Percentiles rank a stretch among this genome's conserved stretches.
These are phyloP conservation scores for Peromyscus attwateri DNA, from an alignment of 2,797 vertebrate species.

Conservation along the genomic window DNA sequence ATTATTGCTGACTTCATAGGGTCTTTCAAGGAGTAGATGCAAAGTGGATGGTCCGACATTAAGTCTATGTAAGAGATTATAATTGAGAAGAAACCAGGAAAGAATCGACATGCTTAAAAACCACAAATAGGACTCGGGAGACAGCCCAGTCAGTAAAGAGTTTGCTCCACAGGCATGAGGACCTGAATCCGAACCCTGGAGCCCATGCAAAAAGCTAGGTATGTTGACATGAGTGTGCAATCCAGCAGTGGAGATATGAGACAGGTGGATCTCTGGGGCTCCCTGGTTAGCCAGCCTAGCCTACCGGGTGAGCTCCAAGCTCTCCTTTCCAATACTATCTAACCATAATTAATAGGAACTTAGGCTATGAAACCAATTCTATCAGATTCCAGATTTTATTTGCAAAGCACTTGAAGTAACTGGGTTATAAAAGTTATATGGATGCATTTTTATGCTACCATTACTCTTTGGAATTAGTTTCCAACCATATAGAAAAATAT, in stretches of 20 bases:
- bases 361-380: slow-evolving; percentile 72
- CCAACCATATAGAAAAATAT: slow-evolving; percentile 65
- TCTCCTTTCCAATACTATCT: slow-evolving; percentile 66
- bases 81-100: slow-evolving; percentile 24
- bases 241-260: background rate
- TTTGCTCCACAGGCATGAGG: background rate
- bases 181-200: background rate
- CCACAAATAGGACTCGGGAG: background rate
- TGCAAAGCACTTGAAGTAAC: slow-evolving; percentile 78
- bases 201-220: background rate
- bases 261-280: background rate
- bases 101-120: background rate
- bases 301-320: background rate
- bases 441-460: slow-evolving; percentile 67
- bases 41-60: background rate
- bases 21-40: slow-evolving; percentile 10
- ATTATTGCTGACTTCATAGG: background rate
- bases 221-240: background rate
- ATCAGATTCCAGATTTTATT: slow-evolving; percentile 77
- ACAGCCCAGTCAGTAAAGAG: background rate
- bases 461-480: slow-evolving; percentile 81
- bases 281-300: background rate
- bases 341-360: slow-evolving; percentile 70
- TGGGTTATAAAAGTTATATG: slow-evolving; percentile 70
- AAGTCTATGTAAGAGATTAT: slow-evolving; percentile 1